Base-by-base conservation (phyloP, 2,888 invertebrate genomes). In the Nebria salina region DNA sequence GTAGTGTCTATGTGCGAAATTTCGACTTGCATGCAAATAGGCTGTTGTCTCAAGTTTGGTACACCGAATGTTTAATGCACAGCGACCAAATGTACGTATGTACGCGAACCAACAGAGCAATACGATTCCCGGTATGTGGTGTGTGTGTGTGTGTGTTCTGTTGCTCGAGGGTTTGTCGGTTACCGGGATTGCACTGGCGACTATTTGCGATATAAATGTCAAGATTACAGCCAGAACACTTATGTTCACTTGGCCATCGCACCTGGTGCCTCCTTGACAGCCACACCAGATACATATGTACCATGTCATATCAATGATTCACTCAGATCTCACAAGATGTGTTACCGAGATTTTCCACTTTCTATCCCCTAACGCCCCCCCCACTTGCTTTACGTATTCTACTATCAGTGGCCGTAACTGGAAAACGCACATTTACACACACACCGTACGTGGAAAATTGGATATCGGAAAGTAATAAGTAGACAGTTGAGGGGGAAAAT, bases 221-320 rank as follows among this genome's bases (percentile, higher is more conserved):
- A 64, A 75, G 75, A 80, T 80, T 75, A 75, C 70, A 75, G 34
- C 43, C 6, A 2, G 64, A 25, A 26, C 74, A 68, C 75, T 70
- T 80, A 72, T n/a, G 72, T 72, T 66, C 13, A 9, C 26, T 9
- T 13, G 72, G 41, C 70, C n/a, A 41, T 68, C 72, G 65, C 77
- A 72, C 77, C 77, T 77, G 77, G 26, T 77, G 20, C 68, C 7
- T 34, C 5, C 34, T 34, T 73, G 78, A 78, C 74, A 76, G 76
- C 43, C 76, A 41, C 25, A 73, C 42, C 25, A 64, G 20, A 66
- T 34, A 34, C 34, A 5, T 34, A 34, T 5, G 34, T 34, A 34
- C 5, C 13, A 68, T 43, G 76, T 78, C 65, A 34, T 34, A 78
- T 78, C 73, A 78, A 78, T 78, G 78, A 78, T 78, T 78, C 73